Evolutionary conservation across 64 coral and sea anemone genomes (phyloP).

Genomic region (Montipora foliosa): DNA sequence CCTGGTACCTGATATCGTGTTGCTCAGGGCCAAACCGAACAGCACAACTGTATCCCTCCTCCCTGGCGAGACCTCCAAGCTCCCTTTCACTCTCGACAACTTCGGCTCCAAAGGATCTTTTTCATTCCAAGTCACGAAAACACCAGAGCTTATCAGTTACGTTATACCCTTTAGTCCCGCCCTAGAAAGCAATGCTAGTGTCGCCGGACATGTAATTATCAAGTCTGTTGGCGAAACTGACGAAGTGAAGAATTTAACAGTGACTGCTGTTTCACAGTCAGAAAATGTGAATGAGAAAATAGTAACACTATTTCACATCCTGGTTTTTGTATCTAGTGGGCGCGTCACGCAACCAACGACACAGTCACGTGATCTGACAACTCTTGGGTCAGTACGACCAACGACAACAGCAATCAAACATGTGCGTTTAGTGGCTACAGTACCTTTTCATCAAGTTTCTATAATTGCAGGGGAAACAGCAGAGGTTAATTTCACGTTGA

Average conservation of each 20-base stretch:
- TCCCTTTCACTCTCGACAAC: conserved; percentile 28
- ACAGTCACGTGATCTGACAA: not conserved
- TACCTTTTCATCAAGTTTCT: not conserved
- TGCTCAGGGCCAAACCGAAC: not conserved
- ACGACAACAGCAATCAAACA: not conserved
- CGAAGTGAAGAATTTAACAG: too few species aligned
- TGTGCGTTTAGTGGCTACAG: not conserved
- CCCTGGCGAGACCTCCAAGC: not conserved
- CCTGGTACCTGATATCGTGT: conserved; percentile 26
- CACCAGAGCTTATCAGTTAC: too few species aligned
- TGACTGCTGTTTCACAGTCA: too few species aligned
- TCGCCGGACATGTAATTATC: too few species aligned
- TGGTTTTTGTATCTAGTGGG: not conserved
- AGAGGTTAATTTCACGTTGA: conserved; percentile 21
- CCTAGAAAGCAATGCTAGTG: too few species aligned
- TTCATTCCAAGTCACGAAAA: too few species aligned
- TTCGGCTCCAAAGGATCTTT: too few species aligned
- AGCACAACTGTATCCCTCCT: not conserved
- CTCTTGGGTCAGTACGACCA: not conserved
- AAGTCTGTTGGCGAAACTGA: too few species aligned
- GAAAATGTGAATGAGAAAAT: too few species aligned
- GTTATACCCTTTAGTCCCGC: too few species aligned
- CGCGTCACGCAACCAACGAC: not conserved
- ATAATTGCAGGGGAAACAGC: not conserved
- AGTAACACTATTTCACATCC: too few species aligned